These are phyloP conservation scores for Apaloderma vittatum DNA, from an alignment of 2,113 vertebrate species.

Conservation along the genomic window DNA sequence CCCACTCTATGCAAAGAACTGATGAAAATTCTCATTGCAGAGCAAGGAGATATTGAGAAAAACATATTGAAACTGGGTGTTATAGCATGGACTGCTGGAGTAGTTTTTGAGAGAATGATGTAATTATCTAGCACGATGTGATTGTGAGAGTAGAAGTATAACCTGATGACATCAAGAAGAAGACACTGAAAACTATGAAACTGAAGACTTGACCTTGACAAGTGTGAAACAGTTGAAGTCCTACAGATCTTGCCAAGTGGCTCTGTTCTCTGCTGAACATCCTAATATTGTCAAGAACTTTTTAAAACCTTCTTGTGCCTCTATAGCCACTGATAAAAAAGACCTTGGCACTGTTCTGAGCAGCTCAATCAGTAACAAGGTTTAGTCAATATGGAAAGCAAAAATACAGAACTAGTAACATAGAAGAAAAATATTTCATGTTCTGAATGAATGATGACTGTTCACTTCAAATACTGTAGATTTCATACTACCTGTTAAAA, in stretches of 20 bases:
- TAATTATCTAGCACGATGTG: not conserved
- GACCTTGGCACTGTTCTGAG: not conserved
- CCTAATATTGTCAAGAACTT: not conserved
- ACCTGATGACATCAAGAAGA: not conserved
- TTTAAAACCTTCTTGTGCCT: not conserved
- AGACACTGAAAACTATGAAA: not conserved
- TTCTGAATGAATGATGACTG: not conserved
- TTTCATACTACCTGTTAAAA: not conserved
- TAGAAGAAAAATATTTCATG: not conserved
- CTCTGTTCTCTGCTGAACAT: not conserved
- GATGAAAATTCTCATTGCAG: not conserved
- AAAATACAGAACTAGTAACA: not conserved
- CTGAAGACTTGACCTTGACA: not conserved
- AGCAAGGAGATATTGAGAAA: not conserved
- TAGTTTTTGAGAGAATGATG: not conserved
- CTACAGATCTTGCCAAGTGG: not conserved
- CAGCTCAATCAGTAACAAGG: not conserved
- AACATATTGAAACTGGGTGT: rapidly evolving
- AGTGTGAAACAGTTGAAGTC: not conserved
- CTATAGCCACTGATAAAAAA: not conserved
- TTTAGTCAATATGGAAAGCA: not conserved
- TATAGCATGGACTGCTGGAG: not conserved
- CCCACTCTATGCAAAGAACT: not conserved
- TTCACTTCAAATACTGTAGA: not conserved
- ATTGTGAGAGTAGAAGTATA: not conserved